Evolutionary conservation across 2,797 vertebrate species (phyloP).

Genomic region (Phylloscopus collybita): DNA sequence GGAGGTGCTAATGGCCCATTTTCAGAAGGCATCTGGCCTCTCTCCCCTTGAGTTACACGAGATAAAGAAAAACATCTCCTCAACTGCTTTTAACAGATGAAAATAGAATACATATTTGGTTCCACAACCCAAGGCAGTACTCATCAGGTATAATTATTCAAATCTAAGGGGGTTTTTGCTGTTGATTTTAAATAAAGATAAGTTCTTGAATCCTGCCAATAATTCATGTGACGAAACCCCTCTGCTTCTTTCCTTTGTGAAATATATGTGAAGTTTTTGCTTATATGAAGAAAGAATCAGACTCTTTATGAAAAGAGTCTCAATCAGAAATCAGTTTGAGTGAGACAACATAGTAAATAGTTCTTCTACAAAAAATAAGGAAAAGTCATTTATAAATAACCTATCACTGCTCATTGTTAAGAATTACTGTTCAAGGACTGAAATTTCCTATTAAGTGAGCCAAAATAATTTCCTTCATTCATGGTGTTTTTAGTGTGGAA

Average conservation of each 20-base stretch:
- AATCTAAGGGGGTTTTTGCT: background rate
- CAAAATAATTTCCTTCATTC: background rate
- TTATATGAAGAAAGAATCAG: background rate
- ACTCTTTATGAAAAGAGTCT: background rate
- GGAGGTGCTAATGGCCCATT: no score
- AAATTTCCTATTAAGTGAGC: background rate
- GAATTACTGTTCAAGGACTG: background rate
- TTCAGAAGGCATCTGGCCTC: no score
- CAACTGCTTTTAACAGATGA: no score
- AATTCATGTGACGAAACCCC: background rate
- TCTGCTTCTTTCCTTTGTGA: background rate
- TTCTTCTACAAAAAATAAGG: background rate
- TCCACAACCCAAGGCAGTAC: background rate
- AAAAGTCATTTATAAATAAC: background rate
- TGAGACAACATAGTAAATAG: background rate
- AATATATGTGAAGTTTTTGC: background rate
- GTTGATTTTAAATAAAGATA: background rate
- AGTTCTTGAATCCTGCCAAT: background rate
- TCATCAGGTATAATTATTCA: background rate
- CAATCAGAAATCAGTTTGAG: background rate
- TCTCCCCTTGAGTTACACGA: no score
- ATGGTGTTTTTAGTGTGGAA: background rate
- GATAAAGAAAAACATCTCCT: no score
- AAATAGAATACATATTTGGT: no score
- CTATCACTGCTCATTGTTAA: background rate